These are phyloP conservation scores for Perdita meconis DNA, from an alignment of 2,888 invertebrate genomes.

Conservation along the genomic window DNA sequence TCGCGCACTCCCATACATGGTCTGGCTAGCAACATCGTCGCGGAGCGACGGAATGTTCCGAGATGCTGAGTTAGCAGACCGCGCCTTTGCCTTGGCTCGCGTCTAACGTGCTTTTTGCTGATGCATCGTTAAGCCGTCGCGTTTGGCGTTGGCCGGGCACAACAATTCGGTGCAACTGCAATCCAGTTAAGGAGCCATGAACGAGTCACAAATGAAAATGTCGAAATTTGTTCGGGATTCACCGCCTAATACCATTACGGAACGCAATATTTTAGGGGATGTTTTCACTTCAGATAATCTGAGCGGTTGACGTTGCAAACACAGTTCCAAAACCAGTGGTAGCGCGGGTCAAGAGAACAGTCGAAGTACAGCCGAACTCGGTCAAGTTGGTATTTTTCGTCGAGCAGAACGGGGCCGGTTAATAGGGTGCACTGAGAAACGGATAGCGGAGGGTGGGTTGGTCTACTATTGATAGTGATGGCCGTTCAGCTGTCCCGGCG, in stretches of 20 bases:
- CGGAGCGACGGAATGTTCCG: too few relatives aligned
- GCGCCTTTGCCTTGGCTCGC: too few relatives aligned
- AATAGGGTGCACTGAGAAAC: background rate
- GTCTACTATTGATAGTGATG: slow-evolving; percentile 1
- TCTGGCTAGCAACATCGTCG: too few relatives aligned
- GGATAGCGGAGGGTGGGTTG: slow-evolving; percentile 10
- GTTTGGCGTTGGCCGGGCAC: too few relatives aligned
- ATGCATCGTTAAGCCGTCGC: too few relatives aligned
- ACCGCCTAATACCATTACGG: background rate
- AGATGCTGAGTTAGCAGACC: too few relatives aligned
- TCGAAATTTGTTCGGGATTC: background rate
- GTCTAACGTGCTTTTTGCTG: too few relatives aligned
- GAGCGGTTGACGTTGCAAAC: slow-evolving; percentile 10
- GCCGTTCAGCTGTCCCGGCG: background rate
- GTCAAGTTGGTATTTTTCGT: slow-evolving; percentile 58
- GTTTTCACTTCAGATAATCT: slow-evolving; percentile 31
- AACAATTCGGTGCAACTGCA: too few relatives aligned
- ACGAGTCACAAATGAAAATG: background rate
- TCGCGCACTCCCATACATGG: too few relatives aligned
- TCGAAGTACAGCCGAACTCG: slow-evolving; percentile 43
- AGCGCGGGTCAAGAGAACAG: slow-evolving; percentile 36
- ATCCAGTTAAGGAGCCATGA: too few relatives aligned
- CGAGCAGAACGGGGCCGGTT: slow-evolving; percentile 2
- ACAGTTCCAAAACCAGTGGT: background rate
- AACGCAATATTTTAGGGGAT: background rate